Conservation (phyloP, 1,140 invertebrate species). For the Neodiprion pinetum region DNA sequence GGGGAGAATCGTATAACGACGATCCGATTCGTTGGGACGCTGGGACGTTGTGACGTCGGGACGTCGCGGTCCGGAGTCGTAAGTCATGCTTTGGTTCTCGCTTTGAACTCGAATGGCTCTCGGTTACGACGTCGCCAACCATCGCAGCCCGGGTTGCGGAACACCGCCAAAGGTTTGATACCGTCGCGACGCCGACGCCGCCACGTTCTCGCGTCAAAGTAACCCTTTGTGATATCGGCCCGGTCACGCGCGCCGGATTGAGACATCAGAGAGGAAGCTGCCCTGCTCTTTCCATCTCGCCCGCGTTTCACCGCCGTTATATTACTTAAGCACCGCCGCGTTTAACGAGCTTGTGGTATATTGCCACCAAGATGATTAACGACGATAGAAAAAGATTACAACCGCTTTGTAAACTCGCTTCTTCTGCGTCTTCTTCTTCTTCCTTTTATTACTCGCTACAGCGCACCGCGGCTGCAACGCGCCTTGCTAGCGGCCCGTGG, state of each 20-base stretch:
- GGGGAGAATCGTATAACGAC: not conserved
- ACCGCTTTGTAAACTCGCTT: too few relatives aligned
- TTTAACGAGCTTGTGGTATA: not conserved
- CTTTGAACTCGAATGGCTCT: not conserved
- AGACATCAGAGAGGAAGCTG: slow-evolving; percentile 1
- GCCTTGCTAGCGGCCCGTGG: too few relatives aligned
- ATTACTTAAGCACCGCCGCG: not conserved
- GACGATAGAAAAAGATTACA: not conserved
- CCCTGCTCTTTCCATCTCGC: not conserved
- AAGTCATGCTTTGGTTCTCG: not conserved
- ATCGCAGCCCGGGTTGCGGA: not conserved
- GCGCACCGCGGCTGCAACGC: too few relatives aligned
- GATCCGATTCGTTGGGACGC: not conserved
- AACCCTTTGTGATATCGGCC: slow-evolving; percentile 1
- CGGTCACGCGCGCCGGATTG: not conserved
- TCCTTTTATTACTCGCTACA: too few relatives aligned
- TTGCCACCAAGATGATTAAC: slow-evolving; percentile 1
- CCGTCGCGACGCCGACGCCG: not conserved
- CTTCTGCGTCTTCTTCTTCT: too few relatives aligned
- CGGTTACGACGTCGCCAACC: not conserved
- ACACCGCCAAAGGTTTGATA: not conserved
- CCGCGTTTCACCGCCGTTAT: not conserved
- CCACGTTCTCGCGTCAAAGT: not conserved
- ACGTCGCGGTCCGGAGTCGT: not conserved
- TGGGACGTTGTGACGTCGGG: not conserved